A percentile compares a stretch with the other conserved stretches of the same genome.
Evolutionary conservation across 92 coral and sea anemone genomes (phyloP).

Genomic region (Plumapathes pennacea): DNA sequence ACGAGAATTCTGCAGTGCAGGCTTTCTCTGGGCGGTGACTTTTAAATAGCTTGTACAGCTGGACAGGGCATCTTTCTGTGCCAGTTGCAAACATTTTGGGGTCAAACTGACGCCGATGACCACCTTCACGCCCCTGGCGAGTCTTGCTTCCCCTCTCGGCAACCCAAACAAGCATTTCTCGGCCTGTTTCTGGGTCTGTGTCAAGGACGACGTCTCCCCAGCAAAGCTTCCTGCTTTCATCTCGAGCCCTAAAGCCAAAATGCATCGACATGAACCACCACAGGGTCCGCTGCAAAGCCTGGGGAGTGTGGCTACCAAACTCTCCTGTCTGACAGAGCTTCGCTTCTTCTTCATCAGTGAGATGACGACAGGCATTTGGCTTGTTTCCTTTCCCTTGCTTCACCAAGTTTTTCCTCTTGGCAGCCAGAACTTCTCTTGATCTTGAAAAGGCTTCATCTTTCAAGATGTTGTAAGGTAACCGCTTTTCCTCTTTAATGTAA

Average conservation of each 20-base stretch:
- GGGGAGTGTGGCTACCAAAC: slow-evolving; percentile 22
- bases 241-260: slow-evolving; percentile 44
- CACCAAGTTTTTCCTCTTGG: slow-evolving; percentile 18
- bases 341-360: slow-evolving; percentile 13
- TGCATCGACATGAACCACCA: slow-evolving; percentile 34
- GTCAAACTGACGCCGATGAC: no score
- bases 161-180: slow-evolving; percentile 22
- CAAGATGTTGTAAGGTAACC: slow-evolving; percentile 27
- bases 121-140: slow-evolving; percentile 6
- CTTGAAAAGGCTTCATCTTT: slow-evolving; percentile 17
- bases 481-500: background rate
- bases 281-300: slow-evolving; percentile 25
- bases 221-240: slow-evolving; percentile 30
- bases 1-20: no score
- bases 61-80: no score
- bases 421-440: slow-evolving; percentile 25
- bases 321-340: slow-evolving; percentile 9
- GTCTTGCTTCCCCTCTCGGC: slow-evolving; percentile 25
- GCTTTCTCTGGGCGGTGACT: no score
- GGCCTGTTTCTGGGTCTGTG: slow-evolving; percentile 10
- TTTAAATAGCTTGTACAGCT: no score
- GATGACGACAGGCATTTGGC: slow-evolving; percentile 20
- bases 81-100: no score
- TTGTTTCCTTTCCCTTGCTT: slow-evolving; percentile 8
- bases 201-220: slow-evolving; percentile 19